Evolutionary conservation across 1,140 invertebrate species (phyloP).

Genomic region (Drosophila tani): DNA sequence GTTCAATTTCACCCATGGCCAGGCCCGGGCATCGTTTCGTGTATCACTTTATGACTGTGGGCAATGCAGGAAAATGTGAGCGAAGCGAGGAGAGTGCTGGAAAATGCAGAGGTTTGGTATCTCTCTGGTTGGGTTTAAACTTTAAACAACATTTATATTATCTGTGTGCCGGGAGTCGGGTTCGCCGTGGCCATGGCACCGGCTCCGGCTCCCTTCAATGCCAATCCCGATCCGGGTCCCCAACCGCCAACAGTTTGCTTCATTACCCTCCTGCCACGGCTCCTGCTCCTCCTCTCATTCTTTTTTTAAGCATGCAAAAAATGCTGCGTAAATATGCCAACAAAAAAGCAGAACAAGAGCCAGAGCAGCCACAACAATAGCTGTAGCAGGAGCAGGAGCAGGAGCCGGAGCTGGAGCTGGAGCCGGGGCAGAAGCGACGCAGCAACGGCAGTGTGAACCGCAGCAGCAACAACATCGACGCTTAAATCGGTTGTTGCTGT

Average conservation of each 20-base stretch:
- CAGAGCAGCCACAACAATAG: constrained; percentile 26
- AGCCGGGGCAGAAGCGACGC: constrained; percentile 14
- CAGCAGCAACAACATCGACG: constrained; percentile 45
- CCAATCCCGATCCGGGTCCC: constrained; percentile 42
- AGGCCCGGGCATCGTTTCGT: constrained; percentile 49
- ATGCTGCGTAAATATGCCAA: constrained; percentile 73
- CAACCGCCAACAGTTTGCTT: constrained; percentile 55
- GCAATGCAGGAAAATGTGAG: constrained; percentile 2
- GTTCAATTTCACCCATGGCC: constrained; percentile 73
- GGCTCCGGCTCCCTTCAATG: constrained; percentile 11
- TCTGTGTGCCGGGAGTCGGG: constrained; percentile 47
- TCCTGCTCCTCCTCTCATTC: not conserved
- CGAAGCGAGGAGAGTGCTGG: not conserved
- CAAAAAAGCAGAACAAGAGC: constrained; percentile 37
- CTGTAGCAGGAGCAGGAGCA: constrained; percentile 15
- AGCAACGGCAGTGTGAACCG: constrained; percentile 11
- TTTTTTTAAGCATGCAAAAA: constrained; percentile 58
- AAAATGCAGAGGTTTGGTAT: constrained; percentile 22
- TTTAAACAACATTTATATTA: constrained; percentile 81
- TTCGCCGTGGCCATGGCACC: constrained; percentile 1
- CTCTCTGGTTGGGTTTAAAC: constrained; percentile 57
- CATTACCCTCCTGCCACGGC: constrained; percentile 23
- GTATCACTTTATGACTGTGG: constrained; percentile 68
- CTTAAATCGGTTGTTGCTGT: constrained; percentile 61
- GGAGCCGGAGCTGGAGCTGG: too few relatives aligned